Evolutionary conservation across 2,888 invertebrate genomes (phyloP), one percentile per base, ranked within the genome.

Genomic region (Tetramorium bicarinatum): DNA sequence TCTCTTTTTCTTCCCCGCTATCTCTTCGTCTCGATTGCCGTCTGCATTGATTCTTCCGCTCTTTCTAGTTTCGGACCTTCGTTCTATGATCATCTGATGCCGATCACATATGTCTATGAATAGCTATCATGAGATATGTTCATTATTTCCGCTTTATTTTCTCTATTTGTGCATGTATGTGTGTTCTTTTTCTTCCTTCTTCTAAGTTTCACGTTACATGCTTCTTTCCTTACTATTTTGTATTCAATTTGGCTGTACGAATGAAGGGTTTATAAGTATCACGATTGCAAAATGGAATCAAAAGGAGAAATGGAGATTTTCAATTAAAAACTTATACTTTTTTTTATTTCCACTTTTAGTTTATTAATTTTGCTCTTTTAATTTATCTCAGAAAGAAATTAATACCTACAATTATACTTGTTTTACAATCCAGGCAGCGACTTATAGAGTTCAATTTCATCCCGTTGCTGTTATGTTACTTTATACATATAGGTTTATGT

Each of bases 11-110:
- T 72, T 67, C 80, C 47, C 82, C 61, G n/a, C 79, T 41, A 64
- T 84, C 75, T 81, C 77, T 83, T 67, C 47, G 74, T 75, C 79
- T 72, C 47, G 38, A 44, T 72, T 56, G 18, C 15, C 41, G 49
- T 49, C 47, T 47, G 54, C 75, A 69, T 85, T 84, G 84, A 71
- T 72, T 62, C 61, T 56, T 44, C 15, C 15, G 15, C 13, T 44
- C 9, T 54, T 64, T 3, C n/a, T 64, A 66, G 25, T 81, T 44
- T 64, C 59, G 21, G 61, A 41, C 3, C 21, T 38, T 59, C 59
- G 25, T 25, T 80, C 71, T 59, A n/a, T 69, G 69, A 25, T 79
- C 34, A 69, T 44, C 67, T 18, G 15, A 79, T 59, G 34, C 71
- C 79, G 71, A 80, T 80, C 18, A 38, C 66, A 13, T 54, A 47